Base-by-base conservation (phyloP, 2,113 vertebrate species). In the Furnarius figulus region DNA sequence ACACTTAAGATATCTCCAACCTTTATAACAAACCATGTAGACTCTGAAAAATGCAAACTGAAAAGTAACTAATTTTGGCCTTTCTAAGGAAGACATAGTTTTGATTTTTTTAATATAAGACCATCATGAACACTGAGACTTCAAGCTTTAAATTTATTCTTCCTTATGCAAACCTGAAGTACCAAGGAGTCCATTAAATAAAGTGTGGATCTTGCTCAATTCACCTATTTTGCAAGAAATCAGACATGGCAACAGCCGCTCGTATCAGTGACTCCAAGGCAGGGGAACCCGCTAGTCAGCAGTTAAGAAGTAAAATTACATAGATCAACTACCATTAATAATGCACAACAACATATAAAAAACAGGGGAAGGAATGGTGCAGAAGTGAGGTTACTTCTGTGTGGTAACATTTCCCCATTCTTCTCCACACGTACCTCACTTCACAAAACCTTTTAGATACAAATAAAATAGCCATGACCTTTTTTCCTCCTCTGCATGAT, bases 401-500 rank as follows among this genome's bases (percentile, higher is more conserved):
- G 89, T 88, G 87, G n/a, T 70, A 96, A 94, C 80, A 75, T 68
- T 68, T 80, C 50, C 70, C 74, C 46, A 67, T 87, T 46, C 47
- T 97, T 83, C 89, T 80, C 76, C 63, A 89, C 74, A 58, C 6
- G 5, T 37, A 68, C 25, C 39, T 90, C 35, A 47, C 91, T 97
- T 96, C 40, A 90, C 47, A 94, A 97, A 90, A 84, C 87, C 94
- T 92, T 95, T 93, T 66, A 44, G 61, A 88, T 76, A 96, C 96
- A 98, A 97, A 98, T 96, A 97, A 98, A 95, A 89, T 94, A 76
- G 92, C 81, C 70, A 44, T 97, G 97, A 98, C 98, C 98, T 98
- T 98, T 98, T 93, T 96, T 97, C 97, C 97, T 98, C 97, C 96
- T 98, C 96, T 97, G 98, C 94, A 98, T 99, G 99, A 99, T 99